These are phyloP conservation scores for Acleris holmiana DNA, from an alignment of 2,888 invertebrate species.

Conservation along the genomic window DNA sequence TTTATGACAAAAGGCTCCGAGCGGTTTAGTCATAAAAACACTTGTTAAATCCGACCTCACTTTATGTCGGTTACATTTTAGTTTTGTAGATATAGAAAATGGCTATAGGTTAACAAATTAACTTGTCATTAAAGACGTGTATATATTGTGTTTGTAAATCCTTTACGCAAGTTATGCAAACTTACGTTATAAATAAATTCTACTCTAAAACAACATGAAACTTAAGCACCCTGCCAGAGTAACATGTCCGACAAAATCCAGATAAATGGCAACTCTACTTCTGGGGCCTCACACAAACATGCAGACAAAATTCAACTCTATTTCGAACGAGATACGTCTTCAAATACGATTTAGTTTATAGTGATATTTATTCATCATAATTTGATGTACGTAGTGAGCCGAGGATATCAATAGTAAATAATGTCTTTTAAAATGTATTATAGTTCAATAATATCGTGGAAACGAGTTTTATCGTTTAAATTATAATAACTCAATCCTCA, in stretches of 20 bases:
- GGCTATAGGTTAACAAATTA: no score
- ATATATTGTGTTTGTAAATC: no score
- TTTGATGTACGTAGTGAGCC: conserved; percentile 22
- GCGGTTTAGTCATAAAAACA: no score
- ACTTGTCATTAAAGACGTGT: no score
- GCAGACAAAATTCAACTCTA: not conserved
- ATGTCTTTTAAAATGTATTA: conserved; percentile 24
- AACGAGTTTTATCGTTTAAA: conserved; percentile 7
- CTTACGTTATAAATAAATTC: not conserved
- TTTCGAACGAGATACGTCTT: not conserved
- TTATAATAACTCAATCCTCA: conserved; percentile 4
- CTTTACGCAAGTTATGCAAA: no score
- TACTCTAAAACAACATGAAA: not conserved
- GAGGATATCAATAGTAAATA: conserved; percentile 21
- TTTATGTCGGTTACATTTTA: no score
- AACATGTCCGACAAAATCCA: conserved; percentile 12
- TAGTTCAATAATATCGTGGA: conserved; percentile 11
- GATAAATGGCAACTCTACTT: conserved; percentile 11
- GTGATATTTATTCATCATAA: conserved; percentile 12
- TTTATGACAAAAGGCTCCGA: no score
- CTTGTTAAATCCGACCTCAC: no score
- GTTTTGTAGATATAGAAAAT: no score
- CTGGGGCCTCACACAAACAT: not conserved
- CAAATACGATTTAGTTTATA: not conserved
- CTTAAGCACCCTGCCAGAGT: not conserved